Evolutionary conservation across 2,113 vertebrate genomes (phyloP).

Genomic region (Lycocorax pyrrhopterus): DNA sequence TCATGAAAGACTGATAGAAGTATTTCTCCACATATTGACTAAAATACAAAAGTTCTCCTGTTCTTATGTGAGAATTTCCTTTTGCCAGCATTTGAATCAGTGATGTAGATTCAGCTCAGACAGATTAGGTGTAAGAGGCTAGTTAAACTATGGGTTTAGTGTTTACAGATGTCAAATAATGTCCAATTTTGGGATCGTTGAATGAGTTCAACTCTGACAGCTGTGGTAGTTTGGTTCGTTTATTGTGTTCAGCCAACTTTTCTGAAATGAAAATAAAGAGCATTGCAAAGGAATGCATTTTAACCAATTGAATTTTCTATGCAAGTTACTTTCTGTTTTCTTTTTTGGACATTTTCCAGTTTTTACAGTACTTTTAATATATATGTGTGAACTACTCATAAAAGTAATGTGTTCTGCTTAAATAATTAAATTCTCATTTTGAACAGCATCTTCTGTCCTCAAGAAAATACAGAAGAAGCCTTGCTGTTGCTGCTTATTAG

Average conservation of each 20-base stretch:
- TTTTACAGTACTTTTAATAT: background rate
- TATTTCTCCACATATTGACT: background rate
- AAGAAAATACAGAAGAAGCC: constrained; percentile 98
- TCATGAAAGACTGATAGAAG: background rate
- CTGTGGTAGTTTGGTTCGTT: background rate
- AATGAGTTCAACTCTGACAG: background rate
- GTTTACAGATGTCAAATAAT: background rate
- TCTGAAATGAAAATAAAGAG: background rate
- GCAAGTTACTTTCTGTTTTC: background rate
- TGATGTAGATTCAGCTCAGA: background rate
- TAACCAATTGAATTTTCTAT: background rate
- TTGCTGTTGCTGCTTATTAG: constrained; percentile 94
- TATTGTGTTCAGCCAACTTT: background rate
- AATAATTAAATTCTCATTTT: constrained; percentile 56
- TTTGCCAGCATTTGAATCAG: background rate
- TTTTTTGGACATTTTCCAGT: background rate
- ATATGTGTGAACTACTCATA: background rate
- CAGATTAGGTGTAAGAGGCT: background rate
- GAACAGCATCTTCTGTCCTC: constrained; percentile 95
- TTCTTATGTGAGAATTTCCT: background rate
- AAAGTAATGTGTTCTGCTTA: background rate
- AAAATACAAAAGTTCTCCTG: background rate
- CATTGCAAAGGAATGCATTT: background rate
- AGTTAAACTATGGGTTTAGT: background rate
- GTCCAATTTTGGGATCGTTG: background rate